Percentiles rank a stretch among this genome's conserved stretches.
phyloP scores from a whole-genome alignment of 2,888 invertebrate species.

The Ormyrus pomaceus region DNA sequence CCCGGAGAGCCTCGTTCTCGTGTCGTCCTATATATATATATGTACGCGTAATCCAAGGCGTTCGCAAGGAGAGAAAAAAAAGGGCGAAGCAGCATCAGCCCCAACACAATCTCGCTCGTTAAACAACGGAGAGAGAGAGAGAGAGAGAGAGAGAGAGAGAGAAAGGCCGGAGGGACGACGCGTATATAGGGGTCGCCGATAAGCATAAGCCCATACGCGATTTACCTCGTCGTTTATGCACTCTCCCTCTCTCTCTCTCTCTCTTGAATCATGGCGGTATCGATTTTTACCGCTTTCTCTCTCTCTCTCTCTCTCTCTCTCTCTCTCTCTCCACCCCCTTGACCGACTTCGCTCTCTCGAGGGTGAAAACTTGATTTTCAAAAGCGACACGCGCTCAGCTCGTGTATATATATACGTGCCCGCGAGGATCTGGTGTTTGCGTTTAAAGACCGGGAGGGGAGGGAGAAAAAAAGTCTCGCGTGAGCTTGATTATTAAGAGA shows the following conservation, averaged over 20 bases:
- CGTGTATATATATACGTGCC: not conserved
- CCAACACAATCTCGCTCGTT: slow-evolving; percentile 40
- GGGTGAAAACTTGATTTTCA: slow-evolving; percentile 57
- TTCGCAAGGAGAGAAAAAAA: not conserved
- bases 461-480: slow-evolving; percentile 25
- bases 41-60: not conserved
- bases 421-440: not conserved
- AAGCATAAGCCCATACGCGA: slow-evolving; percentile 42
- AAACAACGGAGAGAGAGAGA: slow-evolving; percentile 31
- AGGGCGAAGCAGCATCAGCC: slow-evolving; percentile 1
- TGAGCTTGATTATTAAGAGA: slow-evolving; percentile 37
- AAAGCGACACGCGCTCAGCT: slow-evolving; percentile 50
- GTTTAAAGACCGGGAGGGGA: not conserved
- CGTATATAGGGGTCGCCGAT: slow-evolving; percentile 29
- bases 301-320: slow-evolving; percentile 29
- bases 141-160: not conserved
- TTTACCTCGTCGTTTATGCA: slow-evolving; percentile 51
- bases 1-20: no score
- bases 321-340: slow-evolving; percentile 47
- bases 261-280: slow-evolving; percentile 55
- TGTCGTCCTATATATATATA: not conserved
- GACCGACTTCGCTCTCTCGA: slow-evolving; percentile 16
- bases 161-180: not conserved
- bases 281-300: slow-evolving; percentile 52
- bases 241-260: slow-evolving; percentile 26